These are phyloP conservation scores for Hipparchia semele DNA, from an alignment of 2,888 invertebrate species.

Conservation along the genomic window DNA sequence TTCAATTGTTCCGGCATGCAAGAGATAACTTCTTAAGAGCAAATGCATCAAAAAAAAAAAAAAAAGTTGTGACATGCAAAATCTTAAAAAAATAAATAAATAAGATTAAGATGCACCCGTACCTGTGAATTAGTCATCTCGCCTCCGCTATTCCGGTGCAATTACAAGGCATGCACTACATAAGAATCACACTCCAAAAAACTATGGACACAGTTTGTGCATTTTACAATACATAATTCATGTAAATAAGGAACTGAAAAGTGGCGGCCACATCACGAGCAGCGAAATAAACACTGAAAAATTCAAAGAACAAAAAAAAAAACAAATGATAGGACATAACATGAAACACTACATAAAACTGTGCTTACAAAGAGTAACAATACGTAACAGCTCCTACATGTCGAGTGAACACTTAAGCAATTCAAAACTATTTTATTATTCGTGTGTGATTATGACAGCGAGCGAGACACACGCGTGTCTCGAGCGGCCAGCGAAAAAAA, in stretches of 20 bases:
- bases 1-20: too few relatives aligned
- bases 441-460: constrained; percentile 56
- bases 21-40: background rate
- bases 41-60: background rate
- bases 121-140: constrained; percentile 86
- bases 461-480: constrained; percentile 72
- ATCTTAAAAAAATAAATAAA: constrained; percentile 51
- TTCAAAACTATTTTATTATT: constrained; percentile 54
- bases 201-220: constrained; percentile 71
- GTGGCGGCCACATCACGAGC: constrained; percentile 76
- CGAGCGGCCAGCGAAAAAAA: constrained; percentile 73
- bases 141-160: constrained; percentile 70
- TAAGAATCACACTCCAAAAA: constrained; percentile 66
- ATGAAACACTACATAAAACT: constrained; percentile 52
- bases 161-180: constrained; percentile 78
- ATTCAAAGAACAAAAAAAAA: constrained; percentile 70
- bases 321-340: constrained; percentile 59
- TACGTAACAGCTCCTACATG: constrained; percentile 48
- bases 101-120: constrained; percentile 61
- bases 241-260: constrained; percentile 73
- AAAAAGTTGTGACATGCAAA: constrained; percentile 40
- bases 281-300: constrained; percentile 73
- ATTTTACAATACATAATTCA: constrained; percentile 69
- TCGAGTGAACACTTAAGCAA: constrained; percentile 50
- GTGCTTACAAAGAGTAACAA: constrained; percentile 49